A percentile compares a stretch with the other conserved stretches of the same genome.
Conservation (phyloP, 1,140 invertebrate genomes). For the Brachystomella parvula region DNA sequence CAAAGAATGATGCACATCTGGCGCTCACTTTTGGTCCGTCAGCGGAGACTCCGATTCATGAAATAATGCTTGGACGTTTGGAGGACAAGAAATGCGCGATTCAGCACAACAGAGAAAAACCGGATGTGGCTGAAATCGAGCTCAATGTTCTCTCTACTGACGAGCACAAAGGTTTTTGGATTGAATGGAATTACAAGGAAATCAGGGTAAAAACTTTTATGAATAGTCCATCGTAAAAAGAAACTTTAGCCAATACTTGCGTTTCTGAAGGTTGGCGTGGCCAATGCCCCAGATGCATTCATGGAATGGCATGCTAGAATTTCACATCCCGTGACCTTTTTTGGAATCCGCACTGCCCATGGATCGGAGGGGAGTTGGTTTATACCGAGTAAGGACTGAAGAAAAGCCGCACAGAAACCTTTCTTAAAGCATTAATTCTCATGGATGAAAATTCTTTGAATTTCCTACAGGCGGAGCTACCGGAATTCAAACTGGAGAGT, state of each 20-base stretch:
- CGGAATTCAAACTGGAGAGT: neutral
- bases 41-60: neutral
- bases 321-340: neutral
- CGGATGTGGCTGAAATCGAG: neutral
- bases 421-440: too few species aligned
- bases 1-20: neutral
- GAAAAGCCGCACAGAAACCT: too few species aligned
- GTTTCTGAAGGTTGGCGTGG: neutral
- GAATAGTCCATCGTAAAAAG: neutral
- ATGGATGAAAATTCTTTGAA: neutral
- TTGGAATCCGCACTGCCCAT: neutral
- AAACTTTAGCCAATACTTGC: neutral
- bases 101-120: neutral
- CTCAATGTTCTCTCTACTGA: neutral
- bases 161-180: neutral
- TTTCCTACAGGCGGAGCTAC: neutral
- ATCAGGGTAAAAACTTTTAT: neutral
- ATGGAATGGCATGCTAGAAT: neutral
- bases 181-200: neutral
- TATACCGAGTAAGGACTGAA: neutral
- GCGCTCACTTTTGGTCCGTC: neutral
- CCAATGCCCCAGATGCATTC: neutral
- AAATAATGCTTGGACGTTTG: neutral
- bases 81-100: neutral
- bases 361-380: neutral